Evolutionary conservation across 2,113 vertebrate genomes (phyloP).

Genomic region (Pseudopipra pipra): DNA sequence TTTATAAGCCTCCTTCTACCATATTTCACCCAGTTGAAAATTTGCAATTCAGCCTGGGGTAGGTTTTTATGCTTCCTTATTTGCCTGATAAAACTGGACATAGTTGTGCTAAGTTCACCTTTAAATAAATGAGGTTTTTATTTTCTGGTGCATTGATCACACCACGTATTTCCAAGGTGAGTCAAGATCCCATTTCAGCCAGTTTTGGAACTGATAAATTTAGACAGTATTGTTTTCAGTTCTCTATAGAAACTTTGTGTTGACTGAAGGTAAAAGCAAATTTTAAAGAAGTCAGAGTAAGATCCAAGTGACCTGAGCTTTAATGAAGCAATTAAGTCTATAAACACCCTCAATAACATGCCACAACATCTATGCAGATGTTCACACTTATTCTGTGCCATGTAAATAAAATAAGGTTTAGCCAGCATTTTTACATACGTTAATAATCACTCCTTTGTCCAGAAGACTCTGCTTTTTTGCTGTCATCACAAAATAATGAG

Average conservation of each 20-base stretch:
- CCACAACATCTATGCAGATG: neutral
- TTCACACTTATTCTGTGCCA: neutral
- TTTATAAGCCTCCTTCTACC: neutral
- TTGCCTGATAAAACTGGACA: neutral
- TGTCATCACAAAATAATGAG: constrained; percentile 99
- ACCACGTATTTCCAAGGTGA: neutral
- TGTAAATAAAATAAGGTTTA: neutral
- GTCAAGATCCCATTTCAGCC: neutral
- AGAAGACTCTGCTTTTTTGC: constrained; percentile 97
- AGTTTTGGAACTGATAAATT: neutral
- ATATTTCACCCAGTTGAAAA: neutral
- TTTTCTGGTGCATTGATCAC: neutral
- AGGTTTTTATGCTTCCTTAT: neutral
- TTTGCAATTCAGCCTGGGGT: neutral
- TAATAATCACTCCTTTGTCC: constrained; percentile 94
- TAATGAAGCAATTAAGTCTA: neutral
- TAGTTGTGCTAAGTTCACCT: neutral
- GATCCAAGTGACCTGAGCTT: neutral
- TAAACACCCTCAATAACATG: neutral
- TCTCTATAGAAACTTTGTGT: neutral
- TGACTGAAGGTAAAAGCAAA: neutral
- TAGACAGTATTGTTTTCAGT: neutral
- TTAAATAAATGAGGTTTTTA: neutral
- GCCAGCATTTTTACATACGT: constrained; percentile 75
- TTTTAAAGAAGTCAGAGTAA: neutral